Percentiles rank a stretch among this genome's conserved stretches.
These are phyloP conservation scores for Solen grandis DNA, from an alignment of 1,140 invertebrate genomes.

Conservation along the genomic window DNA sequence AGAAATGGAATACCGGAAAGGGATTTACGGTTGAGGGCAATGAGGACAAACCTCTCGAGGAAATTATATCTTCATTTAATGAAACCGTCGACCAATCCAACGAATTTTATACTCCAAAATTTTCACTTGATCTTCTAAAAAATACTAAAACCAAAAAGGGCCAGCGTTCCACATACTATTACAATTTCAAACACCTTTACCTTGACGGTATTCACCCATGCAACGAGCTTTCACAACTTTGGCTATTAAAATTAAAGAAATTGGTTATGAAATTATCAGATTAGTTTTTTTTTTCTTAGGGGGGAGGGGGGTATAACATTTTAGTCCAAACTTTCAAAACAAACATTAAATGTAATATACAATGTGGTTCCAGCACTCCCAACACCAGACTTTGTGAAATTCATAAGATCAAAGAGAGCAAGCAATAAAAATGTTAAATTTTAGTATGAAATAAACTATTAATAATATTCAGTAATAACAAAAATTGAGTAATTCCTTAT, in stretches of 20 bases:
- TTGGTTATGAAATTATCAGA: background rate
- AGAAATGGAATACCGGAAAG: background rate
- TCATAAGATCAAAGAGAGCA: too few relatives aligned
- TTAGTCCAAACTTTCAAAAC: background rate
- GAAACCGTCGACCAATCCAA: background rate
- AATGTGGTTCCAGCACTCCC: too few relatives aligned
- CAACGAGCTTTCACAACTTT: background rate
- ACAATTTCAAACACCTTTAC: background rate
- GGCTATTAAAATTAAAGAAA: too few relatives aligned
- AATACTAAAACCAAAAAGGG: too few relatives aligned
- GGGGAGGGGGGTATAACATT: background rate
- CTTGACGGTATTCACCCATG: background rate
- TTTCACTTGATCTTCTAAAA: background rate
- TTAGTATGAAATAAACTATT: too few relatives aligned
- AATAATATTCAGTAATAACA: too few relatives aligned
- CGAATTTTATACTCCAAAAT: background rate
- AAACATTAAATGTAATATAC: background rate
- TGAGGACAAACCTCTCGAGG: background rate
- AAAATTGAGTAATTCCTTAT: too few relatives aligned
- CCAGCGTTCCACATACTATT: background rate
- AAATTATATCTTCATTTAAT: background rate
- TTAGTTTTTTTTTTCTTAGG: background rate
- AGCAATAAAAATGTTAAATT: too few relatives aligned
- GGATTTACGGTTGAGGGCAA: background rate
- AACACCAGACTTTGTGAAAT: background rate